Evolutionary conservation across 2,113 vertebrate genomes (phyloP).

Genomic region (Tiliqua scincoides): DNA sequence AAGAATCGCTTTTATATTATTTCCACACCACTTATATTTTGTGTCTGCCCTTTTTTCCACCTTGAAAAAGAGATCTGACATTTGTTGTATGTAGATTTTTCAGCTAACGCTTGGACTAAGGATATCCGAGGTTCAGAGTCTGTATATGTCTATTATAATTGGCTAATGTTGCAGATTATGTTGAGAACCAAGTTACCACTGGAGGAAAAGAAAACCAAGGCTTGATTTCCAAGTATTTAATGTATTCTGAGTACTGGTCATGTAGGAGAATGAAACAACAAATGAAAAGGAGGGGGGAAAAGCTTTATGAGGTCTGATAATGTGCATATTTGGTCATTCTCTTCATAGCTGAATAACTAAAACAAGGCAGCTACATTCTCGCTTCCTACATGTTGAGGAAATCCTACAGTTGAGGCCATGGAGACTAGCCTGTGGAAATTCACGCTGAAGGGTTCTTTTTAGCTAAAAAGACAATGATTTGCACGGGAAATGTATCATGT

Average conservation of each 20-base stretch:
- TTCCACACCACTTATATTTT: too few relatives aligned
- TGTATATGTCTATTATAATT: background rate
- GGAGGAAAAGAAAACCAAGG: conserved; percentile 31
- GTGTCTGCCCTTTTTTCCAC: background rate
- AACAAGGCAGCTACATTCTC: conserved; percentile 66
- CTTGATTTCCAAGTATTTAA: conserved; percentile 57
- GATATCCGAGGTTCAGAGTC: background rate
- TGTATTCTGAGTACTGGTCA: conserved; percentile 52
- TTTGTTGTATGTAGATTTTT: background rate
- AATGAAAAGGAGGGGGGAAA: conserved; percentile 46
- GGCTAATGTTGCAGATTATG: background rate
- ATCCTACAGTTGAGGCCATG: conserved; percentile 62
- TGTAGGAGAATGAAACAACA: conserved; percentile 61
- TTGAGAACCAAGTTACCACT: background rate
- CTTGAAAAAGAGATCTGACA: background rate
- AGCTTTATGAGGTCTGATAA: conserved; percentile 50
- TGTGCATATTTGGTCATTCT: conserved; percentile 46
- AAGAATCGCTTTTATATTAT: background rate
- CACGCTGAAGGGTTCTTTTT: conserved; percentile 41
- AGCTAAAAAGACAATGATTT: background rate
- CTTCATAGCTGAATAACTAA: conserved; percentile 67
- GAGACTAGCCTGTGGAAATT: conserved; percentile 47
- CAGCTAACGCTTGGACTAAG: conserved; percentile 45
- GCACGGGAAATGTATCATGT: too few relatives aligned
- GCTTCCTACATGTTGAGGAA: too few relatives aligned